Percentiles rank a stretch among this genome's conserved stretches.
These are phyloP conservation scores for Oreotrochilus melanogaster DNA, from an alignment of 2,113 vertebrate species.

Conservation along the genomic window DNA sequence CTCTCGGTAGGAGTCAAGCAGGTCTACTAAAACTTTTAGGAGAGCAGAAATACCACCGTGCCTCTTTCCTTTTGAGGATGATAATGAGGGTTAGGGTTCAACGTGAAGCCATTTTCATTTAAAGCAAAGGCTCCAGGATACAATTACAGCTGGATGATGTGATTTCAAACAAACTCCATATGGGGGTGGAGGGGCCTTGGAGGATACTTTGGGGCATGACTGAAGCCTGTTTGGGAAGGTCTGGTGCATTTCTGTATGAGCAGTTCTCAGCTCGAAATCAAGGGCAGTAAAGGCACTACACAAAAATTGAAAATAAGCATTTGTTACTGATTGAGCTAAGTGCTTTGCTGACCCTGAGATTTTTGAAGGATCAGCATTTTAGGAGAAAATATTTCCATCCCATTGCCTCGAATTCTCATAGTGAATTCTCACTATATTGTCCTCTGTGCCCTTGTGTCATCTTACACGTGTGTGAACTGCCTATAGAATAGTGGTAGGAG, in stretches of 20 bases:
- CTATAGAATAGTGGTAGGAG: rapidly evolving
- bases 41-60: background rate
- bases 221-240: background rate
- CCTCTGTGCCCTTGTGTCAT: background rate
- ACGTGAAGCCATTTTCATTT: background rate
- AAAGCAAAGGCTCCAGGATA: background rate
- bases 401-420: background rate
- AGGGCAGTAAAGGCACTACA: background rate
- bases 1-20: background rate
- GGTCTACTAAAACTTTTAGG: background rate
- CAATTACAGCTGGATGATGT: background rate
- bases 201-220: background rate
- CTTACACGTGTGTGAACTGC: rapidly evolving
- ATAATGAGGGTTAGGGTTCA: constrained; percentile 36
- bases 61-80: background rate
- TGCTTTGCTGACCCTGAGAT: background rate
- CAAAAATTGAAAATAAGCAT: background rate
- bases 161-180: background rate
- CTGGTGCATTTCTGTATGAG: background rate
- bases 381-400: background rate
- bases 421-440: background rate
- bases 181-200: background rate
- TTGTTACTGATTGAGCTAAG: background rate
- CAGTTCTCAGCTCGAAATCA: background rate
- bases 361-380: background rate